Percentiles rank a stretch among this genome's conserved stretches.
Conservation (phyloP, 2,113 vertebrate genomes). For the Ptilonorhynchus violaceus region DNA sequence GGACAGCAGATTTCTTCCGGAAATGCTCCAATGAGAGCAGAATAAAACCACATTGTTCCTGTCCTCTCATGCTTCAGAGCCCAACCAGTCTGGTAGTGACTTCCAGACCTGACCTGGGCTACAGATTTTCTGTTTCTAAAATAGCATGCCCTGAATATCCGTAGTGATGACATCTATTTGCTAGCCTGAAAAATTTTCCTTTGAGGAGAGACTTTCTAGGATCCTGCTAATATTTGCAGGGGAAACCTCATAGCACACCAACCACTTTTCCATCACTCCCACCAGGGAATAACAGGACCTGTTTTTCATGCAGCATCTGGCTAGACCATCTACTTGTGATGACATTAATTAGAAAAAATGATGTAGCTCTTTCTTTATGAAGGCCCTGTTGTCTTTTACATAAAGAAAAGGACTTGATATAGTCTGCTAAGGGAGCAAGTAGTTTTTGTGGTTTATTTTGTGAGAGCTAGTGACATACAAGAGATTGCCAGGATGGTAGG, state of each 20-base stretch:
- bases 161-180: neutral
- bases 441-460: neutral
- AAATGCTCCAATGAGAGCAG: neutral
- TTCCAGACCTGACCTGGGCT: neutral
- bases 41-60: neutral
- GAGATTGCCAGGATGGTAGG: neutral
- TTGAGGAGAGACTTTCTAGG: neutral
- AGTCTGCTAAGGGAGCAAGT: neutral
- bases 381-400: neutral
- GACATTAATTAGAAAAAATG: neutral
- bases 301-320: neutral
- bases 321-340: neutral
- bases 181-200: neutral
- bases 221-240: neutral
- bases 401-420: neutral
- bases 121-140: neutral
- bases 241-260: neutral
- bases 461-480: neutral
- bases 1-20: neutral
- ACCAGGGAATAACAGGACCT: neutral
- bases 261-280: neutral
- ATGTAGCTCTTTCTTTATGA: neutral
- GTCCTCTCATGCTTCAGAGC: neutral
- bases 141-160: neutral
- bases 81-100: neutral